Base-by-base conservation (phyloP, 2,797 vertebrate genomes). In the Stomatorhinus walkeri region DNA sequence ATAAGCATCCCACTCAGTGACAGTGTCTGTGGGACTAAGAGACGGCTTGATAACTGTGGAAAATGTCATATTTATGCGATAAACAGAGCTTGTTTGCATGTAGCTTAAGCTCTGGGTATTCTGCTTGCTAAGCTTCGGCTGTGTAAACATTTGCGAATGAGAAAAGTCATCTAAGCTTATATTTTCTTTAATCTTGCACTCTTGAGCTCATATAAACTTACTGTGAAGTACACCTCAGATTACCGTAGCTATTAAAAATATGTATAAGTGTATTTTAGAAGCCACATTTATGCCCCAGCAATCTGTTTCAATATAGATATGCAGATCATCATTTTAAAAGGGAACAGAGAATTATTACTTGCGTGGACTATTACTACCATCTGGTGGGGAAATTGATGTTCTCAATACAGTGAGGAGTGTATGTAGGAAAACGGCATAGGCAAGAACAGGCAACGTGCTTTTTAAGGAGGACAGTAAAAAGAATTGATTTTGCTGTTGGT, bases 341-440 rank as follows among this genome's bases (percentile, higher is more conserved):
- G 48, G 49, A 14, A 49, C 46, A 14, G 16, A 14, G 22, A 28
- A 14, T 19, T 51, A 28, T 51, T 85, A 52, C 48, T 85, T 51
- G 46, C 28, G 14, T 85, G 83, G 83, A 52, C 83, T 85, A 48
- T 85, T 85, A 85, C 83, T 85, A 85, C 83, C 83, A 85, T 85
- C 83, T 85, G 83, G 83, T 85, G 83, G 83, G 22, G 83, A 51
- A 52, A 85, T 85, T 14, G 43, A 43, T 79, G 14, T 79, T 79
- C 72, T n/a, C 40, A 43, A n/a, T 40, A 43, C 72, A 76, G 4
- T 43, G 10, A 32, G 68, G 28, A 16, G 10, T n/a, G 7, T n/a
- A 43, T 19, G 19, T 19, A 43, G 14, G 40, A 79, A 19, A 43
- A 46, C 32, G 36, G 5, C 36, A 19, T 40, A 16, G 19, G 36